phyloP scores from a whole-genome alignment of 2,888 invertebrate species.

The Melikaiella ostensackeni region DNA sequence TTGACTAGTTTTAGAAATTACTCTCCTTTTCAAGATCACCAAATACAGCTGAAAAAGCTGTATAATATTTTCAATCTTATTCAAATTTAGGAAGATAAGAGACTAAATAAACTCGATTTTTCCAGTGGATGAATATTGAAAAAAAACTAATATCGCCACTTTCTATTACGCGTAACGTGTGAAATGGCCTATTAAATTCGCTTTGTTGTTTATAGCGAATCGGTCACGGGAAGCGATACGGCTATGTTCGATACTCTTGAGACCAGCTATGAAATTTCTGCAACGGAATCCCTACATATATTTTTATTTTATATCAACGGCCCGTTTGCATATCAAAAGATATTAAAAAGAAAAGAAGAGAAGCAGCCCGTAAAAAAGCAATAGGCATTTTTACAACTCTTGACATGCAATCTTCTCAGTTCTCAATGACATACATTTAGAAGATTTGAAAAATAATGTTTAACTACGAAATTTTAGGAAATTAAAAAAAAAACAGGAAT shows the following conservation, averaged over 20 bases:
- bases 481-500: no score
- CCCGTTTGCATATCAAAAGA: slow-evolving; percentile 4
- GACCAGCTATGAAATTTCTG: slow-evolving; percentile 31
- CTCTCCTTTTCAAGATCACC: no score
- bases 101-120: no score
- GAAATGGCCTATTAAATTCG: slow-evolving; percentile 26
- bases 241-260: slow-evolving; percentile 31
- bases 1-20: no score
- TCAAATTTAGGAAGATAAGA: no score
- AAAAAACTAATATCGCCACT: not conserved
- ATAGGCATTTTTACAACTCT: slow-evolving; percentile 1
- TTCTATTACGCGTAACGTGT: slow-evolving; percentile 28
- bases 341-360: not conserved
- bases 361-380: not conserved
- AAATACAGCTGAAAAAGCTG: no score
- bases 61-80: no score
- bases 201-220: slow-evolving; percentile 37
- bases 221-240: slow-evolving; percentile 32
- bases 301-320: slow-evolving; percentile 18
- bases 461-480: no score
- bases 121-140: not conserved
- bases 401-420: not conserved
- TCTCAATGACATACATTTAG: not conserved
- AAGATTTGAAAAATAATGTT: not conserved
- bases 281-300: not conserved